Conservation (phyloP, 2,113 vertebrate genomes). For the Eclectus roratus region DNA sequence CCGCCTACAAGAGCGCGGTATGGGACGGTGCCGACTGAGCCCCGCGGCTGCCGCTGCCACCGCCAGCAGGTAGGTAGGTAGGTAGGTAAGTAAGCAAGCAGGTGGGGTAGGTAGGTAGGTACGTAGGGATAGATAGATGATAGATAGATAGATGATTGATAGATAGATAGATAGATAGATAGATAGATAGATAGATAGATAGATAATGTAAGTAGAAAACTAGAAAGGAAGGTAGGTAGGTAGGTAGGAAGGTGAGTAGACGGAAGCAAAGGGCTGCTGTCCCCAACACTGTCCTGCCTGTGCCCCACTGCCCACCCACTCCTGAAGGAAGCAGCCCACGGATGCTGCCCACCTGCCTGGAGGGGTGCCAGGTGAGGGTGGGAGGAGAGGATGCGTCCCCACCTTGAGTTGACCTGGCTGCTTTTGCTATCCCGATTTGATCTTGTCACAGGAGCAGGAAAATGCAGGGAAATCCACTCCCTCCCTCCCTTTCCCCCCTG, state of each 20-base stretch:
- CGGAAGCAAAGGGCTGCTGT: no score
- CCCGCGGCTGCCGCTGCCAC: background rate
- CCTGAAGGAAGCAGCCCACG: background rate
- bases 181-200: no score
- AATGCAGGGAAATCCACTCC: accelerated
- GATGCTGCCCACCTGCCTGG: background rate
- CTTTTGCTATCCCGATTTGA: accelerated
- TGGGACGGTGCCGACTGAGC: background rate
- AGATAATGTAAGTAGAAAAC: no score
- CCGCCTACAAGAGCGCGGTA: background rate
- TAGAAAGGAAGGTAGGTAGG: no score
- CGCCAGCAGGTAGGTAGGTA: background rate
- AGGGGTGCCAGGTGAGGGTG: no score
- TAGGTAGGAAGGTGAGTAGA: background rate
- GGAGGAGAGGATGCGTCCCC: background rate
- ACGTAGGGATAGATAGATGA: no score
- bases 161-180: no score
- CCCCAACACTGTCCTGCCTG: background rate
- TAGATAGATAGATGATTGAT: no score
- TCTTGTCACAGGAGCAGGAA: background rate
- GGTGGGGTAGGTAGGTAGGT: background rate
- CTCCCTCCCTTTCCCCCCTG: no score
- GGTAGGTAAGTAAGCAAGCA: background rate
- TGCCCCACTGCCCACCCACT: background rate
- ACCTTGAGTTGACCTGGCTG: accelerated